Percentiles rank a stretch among this genome's conserved stretches.
Evolutionary conservation across 2,888 invertebrate genomes (phyloP).

Genomic region (Drosophila anceps): DNA sequence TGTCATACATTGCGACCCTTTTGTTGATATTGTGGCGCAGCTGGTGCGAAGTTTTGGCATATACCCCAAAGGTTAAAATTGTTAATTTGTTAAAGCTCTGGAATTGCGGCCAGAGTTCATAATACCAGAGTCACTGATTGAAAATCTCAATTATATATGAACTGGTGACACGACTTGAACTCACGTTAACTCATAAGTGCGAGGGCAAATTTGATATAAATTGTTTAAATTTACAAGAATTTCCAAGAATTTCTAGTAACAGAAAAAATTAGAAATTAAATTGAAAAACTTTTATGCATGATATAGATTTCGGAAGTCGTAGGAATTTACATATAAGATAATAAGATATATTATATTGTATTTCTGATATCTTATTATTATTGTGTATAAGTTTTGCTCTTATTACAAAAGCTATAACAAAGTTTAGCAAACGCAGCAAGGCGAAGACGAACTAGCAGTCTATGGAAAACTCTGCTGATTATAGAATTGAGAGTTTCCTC

Average conservation of each 20-base stretch:
- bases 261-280: not conserved
- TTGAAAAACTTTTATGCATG: not conserved
- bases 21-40: conserved; percentile 70
- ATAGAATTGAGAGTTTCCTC: too few species aligned
- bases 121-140: conserved; percentile 16
- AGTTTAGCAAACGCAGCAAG: too few species aligned
- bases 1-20: conserved; percentile 20
- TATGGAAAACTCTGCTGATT: too few species aligned
- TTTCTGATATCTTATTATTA: too few species aligned
- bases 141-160: conserved; percentile 29
- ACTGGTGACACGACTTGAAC: conserved; percentile 17
- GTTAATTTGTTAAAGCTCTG: conserved; percentile 73
- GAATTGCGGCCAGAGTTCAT: conserved; percentile 26
- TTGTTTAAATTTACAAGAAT: not conserved
- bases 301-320: not conserved
- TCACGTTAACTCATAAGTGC: not conserved
- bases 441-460: too few species aligned
- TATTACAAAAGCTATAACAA: too few species aligned
- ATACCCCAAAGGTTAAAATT: conserved; percentile 68
- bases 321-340: too few species aligned
- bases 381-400: too few species aligned
- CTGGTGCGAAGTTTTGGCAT: conserved; percentile 71
- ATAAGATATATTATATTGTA: too few species aligned
- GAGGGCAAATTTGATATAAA: not conserved
- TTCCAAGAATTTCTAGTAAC: not conserved